Percentiles rank a stretch among this genome's conserved stretches.
phyloP scores from a whole-genome alignment of 2,113 vertebrate species.

The Salminus brasiliensis region DNA sequence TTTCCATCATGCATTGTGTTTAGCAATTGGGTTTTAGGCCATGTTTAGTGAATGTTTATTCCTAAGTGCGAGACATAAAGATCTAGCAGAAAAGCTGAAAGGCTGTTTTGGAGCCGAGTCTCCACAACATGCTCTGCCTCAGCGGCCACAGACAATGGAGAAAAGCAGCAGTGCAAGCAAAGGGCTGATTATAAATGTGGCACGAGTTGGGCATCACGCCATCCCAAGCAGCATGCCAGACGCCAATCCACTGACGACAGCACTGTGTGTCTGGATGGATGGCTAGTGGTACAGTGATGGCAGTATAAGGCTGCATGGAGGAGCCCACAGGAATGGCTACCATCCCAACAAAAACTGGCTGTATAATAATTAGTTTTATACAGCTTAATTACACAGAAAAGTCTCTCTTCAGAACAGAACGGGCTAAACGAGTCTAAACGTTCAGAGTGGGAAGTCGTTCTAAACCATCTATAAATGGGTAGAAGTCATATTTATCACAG shows the following conservation, averaged over 20 bases:
- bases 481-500: no score
- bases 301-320: background rate
- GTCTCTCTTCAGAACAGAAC: background rate
- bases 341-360: background rate
- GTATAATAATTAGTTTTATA: background rate
- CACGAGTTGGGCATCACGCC: constrained; percentile 40
- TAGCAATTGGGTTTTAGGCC: background rate
- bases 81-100: constrained; percentile 51
- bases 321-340: background rate
- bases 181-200: constrained; percentile 26
- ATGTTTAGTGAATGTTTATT: constrained; percentile 53
- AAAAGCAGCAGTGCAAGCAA: constrained; percentile 50
- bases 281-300: background rate
- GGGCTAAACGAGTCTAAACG: no score
- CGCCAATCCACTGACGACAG: constrained; percentile 11
- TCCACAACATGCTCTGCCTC: constrained; percentile 59
- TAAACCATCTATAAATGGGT: no score
- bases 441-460: no score
- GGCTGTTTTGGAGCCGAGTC: constrained; percentile 47
- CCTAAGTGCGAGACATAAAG: constrained; percentile 49
- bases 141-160: constrained; percentile 49
- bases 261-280: background rate
- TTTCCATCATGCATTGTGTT: constrained; percentile 53
- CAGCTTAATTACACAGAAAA: background rate
- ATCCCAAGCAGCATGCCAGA: constrained; percentile 28